Base-by-base conservation (phyloP, 2,797 vertebrate genomes). In the Novumbra hubbsi region DNA sequence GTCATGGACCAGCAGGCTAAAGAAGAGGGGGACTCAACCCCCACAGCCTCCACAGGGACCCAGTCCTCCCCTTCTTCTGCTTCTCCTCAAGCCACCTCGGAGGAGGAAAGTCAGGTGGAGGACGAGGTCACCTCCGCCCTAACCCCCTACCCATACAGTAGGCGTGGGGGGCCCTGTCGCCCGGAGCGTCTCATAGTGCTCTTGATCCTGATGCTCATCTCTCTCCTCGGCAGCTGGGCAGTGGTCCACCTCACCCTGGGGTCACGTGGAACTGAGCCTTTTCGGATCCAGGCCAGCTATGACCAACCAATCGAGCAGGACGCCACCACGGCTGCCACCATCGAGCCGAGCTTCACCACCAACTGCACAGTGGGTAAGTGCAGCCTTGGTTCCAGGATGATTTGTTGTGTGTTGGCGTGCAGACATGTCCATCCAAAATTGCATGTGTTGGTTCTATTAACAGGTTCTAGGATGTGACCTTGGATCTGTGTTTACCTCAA, bases 201-300 rank as follows among this genome's bases (percentile, higher is more conserved):
- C 71, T 84, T 94, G 60, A 92, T 88, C 77, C 81, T 94, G 41
- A 89, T 95, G 87, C 86, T 93, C 86, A 88, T 94, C 74, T 94
- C 86, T 94, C 91, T 94, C 74, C 92, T 95, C 71, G 92, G 92
- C 92, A 95, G 94, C 91, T 95, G 94, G 94, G 93, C 92, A 0
- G 90, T 94, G 76, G 88, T 94, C 57, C 92, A 93, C 73, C 93
- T 94, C 80, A 91, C 88, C 38, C 78, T 94, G 80, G 92, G 85
- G 16, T 80, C 88, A 11, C 88, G 82, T 1, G 76, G 81, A 30
- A 84, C 88, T 17, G 80, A 82, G 0, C 90, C 92, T 9, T 94
- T 95, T 75, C 82, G 90, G 76, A 87, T 95, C 70, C 92, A 92
- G 0, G 88, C 90, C 72, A 87, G 90, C 82, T 95, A 94, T 52